A percentile compares a stretch with the other conserved stretches of the same genome.
Evolutionary conservation across 2,113 vertebrate genomes (phyloP).

Genomic region (Perca flavescens): DNA sequence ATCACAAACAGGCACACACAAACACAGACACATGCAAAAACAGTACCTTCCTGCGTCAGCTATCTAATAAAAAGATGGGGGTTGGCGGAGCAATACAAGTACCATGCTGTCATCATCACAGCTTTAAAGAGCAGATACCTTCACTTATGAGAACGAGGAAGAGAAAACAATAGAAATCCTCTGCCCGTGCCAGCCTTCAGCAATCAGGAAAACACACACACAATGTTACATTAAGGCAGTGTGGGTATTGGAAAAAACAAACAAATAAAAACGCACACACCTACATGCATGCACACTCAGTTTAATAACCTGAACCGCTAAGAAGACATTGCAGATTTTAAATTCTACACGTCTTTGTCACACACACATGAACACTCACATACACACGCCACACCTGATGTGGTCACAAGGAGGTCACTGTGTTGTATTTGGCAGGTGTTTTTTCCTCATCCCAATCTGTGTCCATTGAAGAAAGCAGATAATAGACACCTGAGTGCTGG

Average conservation of each 20-base stretch:
- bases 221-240: constrained; percentile 57
- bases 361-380: background rate
- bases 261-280: background rate
- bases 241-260: too few relatives aligned
- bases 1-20: constrained; percentile 57
- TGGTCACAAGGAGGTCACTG: constrained; percentile 56
- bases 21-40: constrained; percentile 39
- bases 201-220: constrained; percentile 39
- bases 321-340: constrained; percentile 16
- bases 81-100: constrained; percentile 21
- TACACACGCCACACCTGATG: background rate
- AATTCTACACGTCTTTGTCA: constrained; percentile 3
- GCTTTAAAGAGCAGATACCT: constrained; percentile 65
- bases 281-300: background rate
- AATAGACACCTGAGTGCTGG: constrained; percentile 60
- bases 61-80: constrained; percentile 54
- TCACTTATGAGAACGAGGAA: constrained; percentile 26
- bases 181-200: constrained; percentile 5
- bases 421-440: constrained; percentile 54
- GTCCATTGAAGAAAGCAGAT: constrained; percentile 54
- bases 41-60: constrained; percentile 43
- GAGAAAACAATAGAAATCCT: constrained; percentile 38
- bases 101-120: constrained; percentile 53
- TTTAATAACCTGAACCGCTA: constrained; percentile 7
- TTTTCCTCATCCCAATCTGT: constrained; percentile 46